Evolutionary conservation across 1,140 invertebrate genomes (phyloP).

Genomic region (Scaptomyza montana): DNA sequence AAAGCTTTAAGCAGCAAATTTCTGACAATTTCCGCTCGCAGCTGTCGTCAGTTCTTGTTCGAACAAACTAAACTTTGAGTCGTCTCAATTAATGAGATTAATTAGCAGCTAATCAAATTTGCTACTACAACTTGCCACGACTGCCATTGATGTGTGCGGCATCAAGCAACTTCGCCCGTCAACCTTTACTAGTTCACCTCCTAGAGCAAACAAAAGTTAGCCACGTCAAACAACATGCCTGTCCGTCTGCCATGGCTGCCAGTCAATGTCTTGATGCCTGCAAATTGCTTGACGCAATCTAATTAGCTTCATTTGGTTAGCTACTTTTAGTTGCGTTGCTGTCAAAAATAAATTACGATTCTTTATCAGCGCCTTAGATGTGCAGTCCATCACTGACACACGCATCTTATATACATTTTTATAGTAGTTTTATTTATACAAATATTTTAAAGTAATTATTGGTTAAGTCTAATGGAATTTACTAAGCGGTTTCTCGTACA

Average conservation of each 20-base stretch:
- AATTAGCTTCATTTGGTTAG: constrained; percentile 75
- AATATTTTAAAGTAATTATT: neutral
- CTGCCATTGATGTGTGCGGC: constrained; percentile 44
- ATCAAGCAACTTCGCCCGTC: neutral
- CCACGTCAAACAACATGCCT: constrained; percentile 14
- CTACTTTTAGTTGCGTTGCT: constrained; percentile 60
- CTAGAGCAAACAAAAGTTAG: constrained; percentile 43
- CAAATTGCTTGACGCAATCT: constrained; percentile 75
- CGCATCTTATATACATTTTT: neutral
- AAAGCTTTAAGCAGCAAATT: constrained; percentile 51
- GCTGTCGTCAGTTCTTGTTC: constrained; percentile 57
- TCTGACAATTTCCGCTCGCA: constrained; percentile 64
- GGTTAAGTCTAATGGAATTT: no score
- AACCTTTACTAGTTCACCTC: neutral
- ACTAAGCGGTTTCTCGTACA: no score
- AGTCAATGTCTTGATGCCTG: constrained; percentile 51
- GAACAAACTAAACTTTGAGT: constrained; percentile 31
- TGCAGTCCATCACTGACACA: neutral
- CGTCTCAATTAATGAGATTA: constrained; percentile 78
- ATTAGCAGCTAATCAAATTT: constrained; percentile 79
- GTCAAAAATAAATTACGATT: constrained; percentile 25
- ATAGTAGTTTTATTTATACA: neutral
- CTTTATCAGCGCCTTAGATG: neutral
- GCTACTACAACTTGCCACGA: constrained; percentile 51
- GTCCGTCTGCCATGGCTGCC: constrained; percentile 28